Percentiles rank a stretch among this genome's conserved stretches.
phyloP scores from a whole-genome alignment of 1,140 invertebrate species.

The Camponotus pennsylvanicus region DNA sequence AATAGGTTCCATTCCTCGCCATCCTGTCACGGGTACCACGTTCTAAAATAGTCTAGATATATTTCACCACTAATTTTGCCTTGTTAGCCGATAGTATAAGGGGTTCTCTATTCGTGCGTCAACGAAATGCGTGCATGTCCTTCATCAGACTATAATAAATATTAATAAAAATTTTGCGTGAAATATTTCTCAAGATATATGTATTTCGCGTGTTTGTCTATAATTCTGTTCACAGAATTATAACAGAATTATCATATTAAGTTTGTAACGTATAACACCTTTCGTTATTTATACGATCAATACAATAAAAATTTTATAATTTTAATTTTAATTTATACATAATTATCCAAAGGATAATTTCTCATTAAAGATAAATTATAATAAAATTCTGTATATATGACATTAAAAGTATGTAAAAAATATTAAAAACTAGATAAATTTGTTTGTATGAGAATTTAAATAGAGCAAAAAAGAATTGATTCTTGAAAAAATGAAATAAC shows the following conservation, averaged over 20 bases:
- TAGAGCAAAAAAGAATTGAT: not conserved
- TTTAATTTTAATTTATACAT: no score
- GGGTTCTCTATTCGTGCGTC: conserved; percentile 50
- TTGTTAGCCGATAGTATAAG: conserved; percentile 65
- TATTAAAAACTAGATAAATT: not conserved
- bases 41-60: conserved; percentile 67
- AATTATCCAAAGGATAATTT: no score
- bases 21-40: conserved; percentile 38
- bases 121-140: conserved; percentile 34
- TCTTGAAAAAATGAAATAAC: not conserved
- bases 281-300: no score
- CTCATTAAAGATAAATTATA: no score
- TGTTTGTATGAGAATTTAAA: not conserved
- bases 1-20: conserved; percentile 73
- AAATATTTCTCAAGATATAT: conserved; percentile 16
- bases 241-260: not conserved
- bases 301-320: no score
- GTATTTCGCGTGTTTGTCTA: not conserved
- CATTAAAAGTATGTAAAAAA: no score
- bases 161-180: conserved; percentile 12
- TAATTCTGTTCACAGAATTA: not conserved
- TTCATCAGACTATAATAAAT: conserved; percentile 41
- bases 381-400: no score
- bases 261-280: not conserved
- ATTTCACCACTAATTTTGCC: conserved; percentile 75